Percentiles rank a stretch among this genome's conserved stretches.
phyloP scores from a whole-genome alignment of 2,888 invertebrate species.

The Geophilus truncorum region DNA sequence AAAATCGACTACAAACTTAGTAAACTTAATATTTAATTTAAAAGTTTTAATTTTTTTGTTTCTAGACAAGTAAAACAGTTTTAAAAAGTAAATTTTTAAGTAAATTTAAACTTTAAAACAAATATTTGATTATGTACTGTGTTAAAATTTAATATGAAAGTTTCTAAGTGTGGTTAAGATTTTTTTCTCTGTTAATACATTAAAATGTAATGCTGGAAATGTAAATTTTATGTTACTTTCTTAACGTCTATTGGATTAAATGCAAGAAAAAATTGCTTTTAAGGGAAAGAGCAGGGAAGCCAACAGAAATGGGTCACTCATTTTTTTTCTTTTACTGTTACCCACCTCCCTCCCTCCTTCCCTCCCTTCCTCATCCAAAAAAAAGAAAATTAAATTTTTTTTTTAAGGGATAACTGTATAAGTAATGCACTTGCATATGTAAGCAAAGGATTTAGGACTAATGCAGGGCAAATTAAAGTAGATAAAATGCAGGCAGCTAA shows the following conservation, averaged over 20 bases:
- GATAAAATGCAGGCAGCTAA: conserved; percentile 11
- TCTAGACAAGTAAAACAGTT: background rate
- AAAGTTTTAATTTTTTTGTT: background rate
- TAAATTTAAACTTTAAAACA: background rate
- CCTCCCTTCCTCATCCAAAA: background rate
- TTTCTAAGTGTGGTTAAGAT: background rate
- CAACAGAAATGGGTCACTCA: background rate
- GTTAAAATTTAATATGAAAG: background rate
- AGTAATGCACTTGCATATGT: conserved; percentile 8
- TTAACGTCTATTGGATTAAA: background rate
- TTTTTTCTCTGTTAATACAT: background rate
- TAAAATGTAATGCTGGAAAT: background rate
- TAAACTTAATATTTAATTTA: too few relatives aligned
- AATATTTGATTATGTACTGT: background rate
- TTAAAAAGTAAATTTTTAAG: background rate
- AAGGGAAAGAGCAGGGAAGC: background rate
- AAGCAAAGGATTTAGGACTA: background rate
- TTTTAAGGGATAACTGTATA: background rate
- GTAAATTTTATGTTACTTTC: background rate
- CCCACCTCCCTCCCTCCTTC: too few relatives aligned
- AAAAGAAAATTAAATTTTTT: background rate
- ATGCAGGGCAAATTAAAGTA: conserved; percentile 1
- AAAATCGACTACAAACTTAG: too few relatives aligned
- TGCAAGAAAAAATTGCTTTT: background rate
- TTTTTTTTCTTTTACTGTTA: too few relatives aligned